Conservation (phyloP, 2,888 invertebrate genomes). For the Griposia aprilina region DNA sequence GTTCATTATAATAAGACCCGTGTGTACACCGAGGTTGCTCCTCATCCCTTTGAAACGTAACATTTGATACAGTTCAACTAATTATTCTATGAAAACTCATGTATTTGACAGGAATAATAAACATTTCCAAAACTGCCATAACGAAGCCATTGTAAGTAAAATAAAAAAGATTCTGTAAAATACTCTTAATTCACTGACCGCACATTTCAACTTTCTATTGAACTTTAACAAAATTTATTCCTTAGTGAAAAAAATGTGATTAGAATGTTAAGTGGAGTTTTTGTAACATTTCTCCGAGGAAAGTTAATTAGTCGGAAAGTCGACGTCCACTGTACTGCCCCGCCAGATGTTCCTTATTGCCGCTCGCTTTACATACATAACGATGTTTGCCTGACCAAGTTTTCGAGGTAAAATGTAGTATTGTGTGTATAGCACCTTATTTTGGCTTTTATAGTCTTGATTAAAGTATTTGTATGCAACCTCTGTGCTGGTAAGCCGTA, state of each 20-base stretch:
- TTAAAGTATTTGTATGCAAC: conserved; percentile 51
- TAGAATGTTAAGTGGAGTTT: conserved; percentile 70
- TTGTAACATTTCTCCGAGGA: conserved; percentile 67
- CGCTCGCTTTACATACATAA: conserved; percentile 59
- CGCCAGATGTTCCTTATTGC: conserved; percentile 71
- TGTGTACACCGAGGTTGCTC: no score
- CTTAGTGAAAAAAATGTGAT: conserved; percentile 66
- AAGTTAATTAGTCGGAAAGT: conserved; percentile 75
- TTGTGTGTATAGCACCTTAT: conserved; percentile 51
- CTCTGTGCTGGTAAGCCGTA: conserved; percentile 9
- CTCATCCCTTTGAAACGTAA: neutral
- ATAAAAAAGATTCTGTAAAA: conserved; percentile 33
- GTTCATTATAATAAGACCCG: neutral
- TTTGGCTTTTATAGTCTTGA: conserved; percentile 31
- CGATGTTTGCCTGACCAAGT: conserved; percentile 56
- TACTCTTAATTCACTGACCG: conserved; percentile 50
- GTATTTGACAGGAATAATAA: conserved; percentile 16
- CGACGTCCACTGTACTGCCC: conserved; percentile 61
- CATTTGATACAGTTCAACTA: neutral
- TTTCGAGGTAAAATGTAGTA: conserved; percentile 45
- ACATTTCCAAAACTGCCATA: conserved; percentile 27
- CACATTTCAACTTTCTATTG: conserved; percentile 59
- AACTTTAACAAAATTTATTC: conserved; percentile 67
- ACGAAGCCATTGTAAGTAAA: conserved; percentile 33
- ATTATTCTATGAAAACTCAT: neutral